Evolutionary conservation across 2,888 invertebrate genomes (phyloP).

Genomic region (Brachylomia viminalis): DNA sequence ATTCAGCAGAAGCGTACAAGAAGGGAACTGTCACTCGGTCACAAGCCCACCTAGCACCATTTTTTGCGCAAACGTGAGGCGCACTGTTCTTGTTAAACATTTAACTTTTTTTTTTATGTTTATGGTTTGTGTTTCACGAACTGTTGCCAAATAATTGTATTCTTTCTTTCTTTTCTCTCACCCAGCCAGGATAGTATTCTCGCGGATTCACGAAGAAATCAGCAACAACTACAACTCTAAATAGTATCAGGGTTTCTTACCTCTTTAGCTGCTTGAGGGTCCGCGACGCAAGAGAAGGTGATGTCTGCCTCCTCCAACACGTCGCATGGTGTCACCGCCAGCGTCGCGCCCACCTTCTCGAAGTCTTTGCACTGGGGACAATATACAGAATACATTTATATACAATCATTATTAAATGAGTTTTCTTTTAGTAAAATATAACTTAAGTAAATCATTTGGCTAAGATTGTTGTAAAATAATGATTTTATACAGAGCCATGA

Average conservation of each 20-base stretch:
- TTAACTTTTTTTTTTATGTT: not conserved
- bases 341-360: conserved; percentile 95
- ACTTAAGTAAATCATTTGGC: not conserved
- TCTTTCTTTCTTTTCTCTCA: not conserved
- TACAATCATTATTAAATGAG: not conserved
- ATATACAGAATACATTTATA: conserved; percentile 41
- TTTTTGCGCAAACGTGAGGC: not conserved
- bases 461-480: not conserved
- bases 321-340: conserved; percentile 97
- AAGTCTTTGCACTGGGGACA: conserved; percentile 95
- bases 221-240: not conserved
- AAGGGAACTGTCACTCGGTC: not conserved
- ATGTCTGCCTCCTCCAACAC: conserved; percentile 98
- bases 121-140: not conserved
- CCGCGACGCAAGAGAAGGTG: conserved; percentile 98
- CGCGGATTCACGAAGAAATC: not conserved
- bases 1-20: not conserved
- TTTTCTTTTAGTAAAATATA: not conserved
- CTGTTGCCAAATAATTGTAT: not conserved
- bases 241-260: conserved; percentile 85
- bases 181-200: not conserved
- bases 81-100: not conserved
- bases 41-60: not conserved
- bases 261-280: conserved; percentile 98
- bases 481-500: not conserved